Conservation (phyloP, 2,113 vertebrate genomes). For the Dicentrarchus labrax region DNA sequence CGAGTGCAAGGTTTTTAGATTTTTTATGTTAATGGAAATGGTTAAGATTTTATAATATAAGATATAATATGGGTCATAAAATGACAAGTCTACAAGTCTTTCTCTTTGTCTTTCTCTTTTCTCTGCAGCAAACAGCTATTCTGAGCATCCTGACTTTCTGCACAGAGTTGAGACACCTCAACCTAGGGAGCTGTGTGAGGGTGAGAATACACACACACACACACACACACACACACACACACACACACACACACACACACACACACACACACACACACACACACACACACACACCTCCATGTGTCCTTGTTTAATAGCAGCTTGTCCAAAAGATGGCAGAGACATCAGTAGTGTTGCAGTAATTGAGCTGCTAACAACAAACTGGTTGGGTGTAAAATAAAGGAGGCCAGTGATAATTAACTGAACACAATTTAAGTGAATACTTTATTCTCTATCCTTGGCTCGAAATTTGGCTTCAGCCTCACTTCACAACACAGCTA, state of each 20-base stretch:
- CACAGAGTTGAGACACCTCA: slow-evolving; percentile 94
- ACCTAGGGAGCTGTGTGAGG: slow-evolving; percentile 96
- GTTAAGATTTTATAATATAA: too few relatives aligned
- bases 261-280: not conserved
- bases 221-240: slow-evolving; percentile 14
- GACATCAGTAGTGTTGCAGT: slow-evolving; percentile 6
- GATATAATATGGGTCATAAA: not conserved
- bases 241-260: slow-evolving; percentile 1
- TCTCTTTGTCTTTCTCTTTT: slow-evolving; percentile 67
- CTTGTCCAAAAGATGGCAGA: slow-evolving; percentile 35
- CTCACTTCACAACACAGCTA: not conserved
- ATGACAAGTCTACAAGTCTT: not conserved
- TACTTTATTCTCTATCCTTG: slow-evolving; percentile 7
- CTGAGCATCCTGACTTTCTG: slow-evolving; percentile 98
- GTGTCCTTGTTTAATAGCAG: slow-evolving; percentile 11
- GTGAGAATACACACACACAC: slow-evolving; percentile 82
- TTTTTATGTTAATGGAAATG: not conserved
- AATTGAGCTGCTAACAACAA: slow-evolving; percentile 11
- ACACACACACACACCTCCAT: slow-evolving; percentile 21
- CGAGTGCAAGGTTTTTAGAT: not conserved
- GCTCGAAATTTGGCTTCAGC: not conserved
- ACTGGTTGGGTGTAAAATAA: slow-evolving; percentile 10
- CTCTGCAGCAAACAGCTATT: slow-evolving; percentile 93
- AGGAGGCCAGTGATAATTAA: not conserved
- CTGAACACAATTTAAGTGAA: not conserved